Percentiles rank a stretch among this genome's conserved stretches.
Conservation (phyloP, 64 coral and sea anemone species). For the Exaiptasia diaphana region DNA sequence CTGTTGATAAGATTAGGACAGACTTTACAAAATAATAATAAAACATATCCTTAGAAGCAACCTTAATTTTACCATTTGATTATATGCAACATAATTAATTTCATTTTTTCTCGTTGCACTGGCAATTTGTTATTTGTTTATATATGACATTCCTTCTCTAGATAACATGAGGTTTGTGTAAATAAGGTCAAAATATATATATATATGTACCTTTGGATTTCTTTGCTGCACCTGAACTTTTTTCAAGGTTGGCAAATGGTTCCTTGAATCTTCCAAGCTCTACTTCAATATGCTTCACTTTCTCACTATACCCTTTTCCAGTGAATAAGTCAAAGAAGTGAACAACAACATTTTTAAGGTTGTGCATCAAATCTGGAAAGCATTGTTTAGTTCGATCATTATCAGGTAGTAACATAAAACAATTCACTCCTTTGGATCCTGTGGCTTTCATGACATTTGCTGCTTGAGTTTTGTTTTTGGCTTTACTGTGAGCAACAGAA, state of each 20-base stretch:
- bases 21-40: not conserved
- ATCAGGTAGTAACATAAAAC: slow-evolving; percentile 7
- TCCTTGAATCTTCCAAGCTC: not conserved
- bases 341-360: slow-evolving; percentile 23
- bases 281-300: slow-evolving; percentile 30
- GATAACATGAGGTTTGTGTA: too few relatives aligned
- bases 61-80: not conserved
- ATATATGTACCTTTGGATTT: not conserved
- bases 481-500: slow-evolving; percentile 11
- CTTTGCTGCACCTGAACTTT: not conserved
- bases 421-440: not conserved
- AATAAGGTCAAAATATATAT: too few relatives aligned
- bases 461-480: slow-evolving; percentile 25
- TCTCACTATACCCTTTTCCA: slow-evolving; percentile 7
- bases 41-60: not conserved
- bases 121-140: too few relatives aligned
- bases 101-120: too few relatives aligned
- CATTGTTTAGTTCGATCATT: slow-evolving; percentile 4
- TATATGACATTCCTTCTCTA: too few relatives aligned
- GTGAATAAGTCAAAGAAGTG: slow-evolving; percentile 2
- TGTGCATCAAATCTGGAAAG: slow-evolving; percentile 55
- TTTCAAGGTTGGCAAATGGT: not conserved
- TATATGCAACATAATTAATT: not conserved
- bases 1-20: not conserved
- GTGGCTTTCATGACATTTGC: slow-evolving; percentile 17